Conservation (phyloP, 1,140 invertebrate species). For the Heliconius eleuchia region DNA sequence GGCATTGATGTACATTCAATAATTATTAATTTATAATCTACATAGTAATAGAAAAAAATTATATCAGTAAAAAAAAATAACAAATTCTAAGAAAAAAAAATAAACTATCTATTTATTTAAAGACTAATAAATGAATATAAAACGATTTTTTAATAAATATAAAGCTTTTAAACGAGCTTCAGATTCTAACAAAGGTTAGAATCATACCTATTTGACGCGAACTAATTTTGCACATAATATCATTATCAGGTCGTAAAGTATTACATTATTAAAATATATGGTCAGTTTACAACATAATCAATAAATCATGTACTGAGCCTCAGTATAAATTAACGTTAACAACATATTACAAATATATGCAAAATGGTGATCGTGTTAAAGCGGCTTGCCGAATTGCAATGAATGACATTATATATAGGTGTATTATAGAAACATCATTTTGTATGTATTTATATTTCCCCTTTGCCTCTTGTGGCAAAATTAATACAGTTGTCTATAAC, state of each 20-base stretch:
- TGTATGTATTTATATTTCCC: neutral
- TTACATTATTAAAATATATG: constrained; percentile 4
- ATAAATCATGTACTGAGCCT: neutral
- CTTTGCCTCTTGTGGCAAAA: no score
- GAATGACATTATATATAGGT: neutral
- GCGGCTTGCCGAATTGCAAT: neutral
- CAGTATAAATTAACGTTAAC: neutral
- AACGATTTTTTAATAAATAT: no score
- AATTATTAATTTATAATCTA: no score
- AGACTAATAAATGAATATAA: no score
- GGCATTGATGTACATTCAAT: no score
- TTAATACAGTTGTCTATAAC: no score
- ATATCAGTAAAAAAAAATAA: no score
- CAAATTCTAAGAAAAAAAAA: no score
- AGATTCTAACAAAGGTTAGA: neutral
- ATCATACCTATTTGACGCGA: neutral
- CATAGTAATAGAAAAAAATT: no score
- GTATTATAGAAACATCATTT: neutral
- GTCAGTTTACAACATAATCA: constrained; percentile 4
- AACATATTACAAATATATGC: constrained; percentile 14
- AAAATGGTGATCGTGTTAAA: neutral
- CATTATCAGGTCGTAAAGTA: neutral
- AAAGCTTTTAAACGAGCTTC: neutral
- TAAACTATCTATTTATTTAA: no score
- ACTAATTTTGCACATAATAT: neutral